Evolutionary conservation across 1,140 invertebrate genomes (phyloP).

Genomic region (Brachionus calyciflorus): DNA sequence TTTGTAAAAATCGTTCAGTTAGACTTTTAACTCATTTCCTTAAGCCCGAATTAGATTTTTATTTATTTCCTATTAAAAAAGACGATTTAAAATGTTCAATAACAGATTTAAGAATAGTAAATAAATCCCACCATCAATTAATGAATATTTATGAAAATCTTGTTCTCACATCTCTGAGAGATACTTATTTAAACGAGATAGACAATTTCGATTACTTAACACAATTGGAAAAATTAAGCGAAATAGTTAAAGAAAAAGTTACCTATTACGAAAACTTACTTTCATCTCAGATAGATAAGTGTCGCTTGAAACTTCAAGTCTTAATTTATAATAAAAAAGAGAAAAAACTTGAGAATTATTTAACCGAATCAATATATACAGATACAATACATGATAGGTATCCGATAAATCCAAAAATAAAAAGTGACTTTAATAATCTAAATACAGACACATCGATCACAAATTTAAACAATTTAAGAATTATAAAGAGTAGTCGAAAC

Average conservation of each 20-base stretch:
- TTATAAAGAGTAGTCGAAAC: neutral
- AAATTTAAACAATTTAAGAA: neutral
- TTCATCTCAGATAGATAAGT: neutral
- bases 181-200: too few relatives aligned
- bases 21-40: too few relatives aligned
- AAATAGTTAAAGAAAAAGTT: neutral
- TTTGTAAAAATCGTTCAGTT: neutral
- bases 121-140: neutral
- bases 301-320: neutral
- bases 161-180: neutral
- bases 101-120: neutral
- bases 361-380: slow-evolving; percentile 6
- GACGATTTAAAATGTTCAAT: neutral
- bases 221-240: too few relatives aligned
- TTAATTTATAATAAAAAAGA: neutral
- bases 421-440: neutral
- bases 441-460: neutral
- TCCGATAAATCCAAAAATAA: neutral
- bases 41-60: neutral
- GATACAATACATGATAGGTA: neutral
- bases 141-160: neutral
- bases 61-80: neutral
- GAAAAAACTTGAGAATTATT: slow-evolving; percentile 12
- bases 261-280: neutral
- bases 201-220: too few relatives aligned